phyloP scores from a whole-genome alignment of 1,140 invertebrate genomes.

The Philaenus spumarius region DNA sequence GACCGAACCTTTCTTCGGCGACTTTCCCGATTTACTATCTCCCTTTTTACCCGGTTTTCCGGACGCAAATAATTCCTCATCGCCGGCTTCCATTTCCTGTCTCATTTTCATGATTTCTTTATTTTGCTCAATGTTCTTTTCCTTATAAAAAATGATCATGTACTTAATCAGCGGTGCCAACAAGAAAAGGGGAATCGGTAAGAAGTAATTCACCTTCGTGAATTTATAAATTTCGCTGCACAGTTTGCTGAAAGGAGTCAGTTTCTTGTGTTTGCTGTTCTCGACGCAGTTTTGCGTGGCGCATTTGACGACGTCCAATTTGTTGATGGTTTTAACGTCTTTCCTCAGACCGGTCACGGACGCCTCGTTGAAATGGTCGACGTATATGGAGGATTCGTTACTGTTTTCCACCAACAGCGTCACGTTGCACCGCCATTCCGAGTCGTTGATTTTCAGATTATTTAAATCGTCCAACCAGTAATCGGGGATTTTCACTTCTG shows the following conservation, averaged over 20 bases:
- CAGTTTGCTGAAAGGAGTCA: neutral
- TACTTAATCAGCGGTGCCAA: conserved; percentile 4
- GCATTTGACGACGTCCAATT: conserved; percentile 38
- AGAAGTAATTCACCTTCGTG: neutral
- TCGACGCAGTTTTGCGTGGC: neutral
- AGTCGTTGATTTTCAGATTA: conserved; percentile 33
- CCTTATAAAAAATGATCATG: neutral
- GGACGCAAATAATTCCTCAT: neutral
- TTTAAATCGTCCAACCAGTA: conserved; percentile 21
- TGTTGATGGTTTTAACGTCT: conserved; percentile 44
- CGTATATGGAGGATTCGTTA: conserved; percentile 24
- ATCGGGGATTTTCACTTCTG: neutral
- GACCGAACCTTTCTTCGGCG: too few species aligned
- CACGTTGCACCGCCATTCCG: conserved; percentile 36
- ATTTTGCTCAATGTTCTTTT: neutral
- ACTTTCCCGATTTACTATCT: too few species aligned
- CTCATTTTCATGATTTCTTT: neutral
- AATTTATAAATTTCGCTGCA: conserved; percentile 2
- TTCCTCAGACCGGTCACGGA: conserved; percentile 40
- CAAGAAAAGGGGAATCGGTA: neutral
- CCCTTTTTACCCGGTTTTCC: neutral
- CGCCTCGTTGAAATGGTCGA: conserved; percentile 31
- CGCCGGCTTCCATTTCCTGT: neutral
- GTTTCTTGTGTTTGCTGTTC: neutral
- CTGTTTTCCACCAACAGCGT: conserved; percentile 33